Evolutionary conservation across 2,797 vertebrate genomes (phyloP).

Genomic region (Microchirus variegatus): DNA sequence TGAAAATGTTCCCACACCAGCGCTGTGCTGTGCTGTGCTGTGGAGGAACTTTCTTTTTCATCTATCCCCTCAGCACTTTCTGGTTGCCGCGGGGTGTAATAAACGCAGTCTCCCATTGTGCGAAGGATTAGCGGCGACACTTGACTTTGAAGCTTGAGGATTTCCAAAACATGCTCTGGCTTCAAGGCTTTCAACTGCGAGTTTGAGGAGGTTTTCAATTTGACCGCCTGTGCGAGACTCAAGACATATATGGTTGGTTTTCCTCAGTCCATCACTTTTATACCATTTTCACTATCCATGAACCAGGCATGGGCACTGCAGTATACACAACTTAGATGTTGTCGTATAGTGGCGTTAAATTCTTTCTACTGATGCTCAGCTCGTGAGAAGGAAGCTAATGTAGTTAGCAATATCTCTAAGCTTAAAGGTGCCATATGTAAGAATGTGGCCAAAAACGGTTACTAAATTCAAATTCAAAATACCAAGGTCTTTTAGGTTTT

Average conservation of each 20-base stretch:
- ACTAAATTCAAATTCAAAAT: too few species aligned
- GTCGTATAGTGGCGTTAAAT: too few species aligned
- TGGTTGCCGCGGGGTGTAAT: conserved; percentile 49
- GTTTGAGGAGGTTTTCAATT: conserved; percentile 54
- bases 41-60: conserved; percentile 10
- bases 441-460: too few species aligned
- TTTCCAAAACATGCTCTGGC: conserved; percentile 69
- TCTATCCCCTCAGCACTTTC: conserved; percentile 51
- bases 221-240: conserved; percentile 52
- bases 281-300: conserved; percentile 27
- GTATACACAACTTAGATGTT: too few species aligned
- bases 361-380: too few species aligned
- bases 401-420: too few species aligned
- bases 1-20: conserved; percentile 40
- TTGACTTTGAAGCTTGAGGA: conserved; percentile 66
- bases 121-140: conserved; percentile 64
- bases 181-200: conserved; percentile 53
- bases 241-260: conserved; percentile 39
- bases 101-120: conserved; percentile 49
- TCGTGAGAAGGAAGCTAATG: too few species aligned
- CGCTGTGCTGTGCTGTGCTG: conserved; percentile 18
- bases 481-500: too few species aligned
- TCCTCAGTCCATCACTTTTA: too few species aligned
- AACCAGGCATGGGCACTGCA: neutral
- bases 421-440: too few species aligned